Conservation (phyloP, 2,797 vertebrate species). For the Myiothlypis chrysogaster region DNA sequence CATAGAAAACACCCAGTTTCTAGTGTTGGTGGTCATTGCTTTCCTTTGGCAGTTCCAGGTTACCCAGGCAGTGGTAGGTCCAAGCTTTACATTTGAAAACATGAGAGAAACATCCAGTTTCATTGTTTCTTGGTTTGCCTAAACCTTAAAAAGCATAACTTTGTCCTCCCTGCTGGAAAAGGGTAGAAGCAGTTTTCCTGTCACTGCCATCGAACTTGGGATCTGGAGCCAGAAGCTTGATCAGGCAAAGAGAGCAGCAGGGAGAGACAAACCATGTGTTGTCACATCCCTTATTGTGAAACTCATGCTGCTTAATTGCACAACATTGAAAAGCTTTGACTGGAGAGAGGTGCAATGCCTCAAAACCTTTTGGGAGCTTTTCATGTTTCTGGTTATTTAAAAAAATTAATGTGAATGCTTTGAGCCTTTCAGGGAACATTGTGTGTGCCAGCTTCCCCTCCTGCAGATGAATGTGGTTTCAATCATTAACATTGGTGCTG, state of each 20-base stretch:
- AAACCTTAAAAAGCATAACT: neutral
- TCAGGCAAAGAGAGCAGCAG: neutral
- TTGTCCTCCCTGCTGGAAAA: neutral
- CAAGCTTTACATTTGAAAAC: neutral
- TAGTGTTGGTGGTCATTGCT: neutral
- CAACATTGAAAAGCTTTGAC: neutral
- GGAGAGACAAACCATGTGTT: neutral
- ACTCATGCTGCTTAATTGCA: neutral
- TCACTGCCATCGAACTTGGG: rapidly evolving
- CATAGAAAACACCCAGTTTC: neutral
- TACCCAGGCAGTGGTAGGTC: neutral
- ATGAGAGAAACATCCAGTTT: neutral
- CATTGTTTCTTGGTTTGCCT: neutral
- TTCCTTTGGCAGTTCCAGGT: neutral
- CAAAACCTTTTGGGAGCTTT: neutral
- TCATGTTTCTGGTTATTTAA: neutral
- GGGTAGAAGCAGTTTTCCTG: neutral
- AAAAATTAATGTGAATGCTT: neutral
- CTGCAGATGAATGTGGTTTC: neutral
- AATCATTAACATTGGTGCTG: neutral
- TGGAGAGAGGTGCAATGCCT: neutral
- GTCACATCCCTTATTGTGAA: rapidly evolving
- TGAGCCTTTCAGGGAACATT: neutral
- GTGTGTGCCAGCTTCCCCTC: neutral
- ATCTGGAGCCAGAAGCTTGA: neutral